These are phyloP conservation scores for Mola mola DNA, from an alignment of 2,113 vertebrate genomes.

Conservation along the genomic window DNA sequence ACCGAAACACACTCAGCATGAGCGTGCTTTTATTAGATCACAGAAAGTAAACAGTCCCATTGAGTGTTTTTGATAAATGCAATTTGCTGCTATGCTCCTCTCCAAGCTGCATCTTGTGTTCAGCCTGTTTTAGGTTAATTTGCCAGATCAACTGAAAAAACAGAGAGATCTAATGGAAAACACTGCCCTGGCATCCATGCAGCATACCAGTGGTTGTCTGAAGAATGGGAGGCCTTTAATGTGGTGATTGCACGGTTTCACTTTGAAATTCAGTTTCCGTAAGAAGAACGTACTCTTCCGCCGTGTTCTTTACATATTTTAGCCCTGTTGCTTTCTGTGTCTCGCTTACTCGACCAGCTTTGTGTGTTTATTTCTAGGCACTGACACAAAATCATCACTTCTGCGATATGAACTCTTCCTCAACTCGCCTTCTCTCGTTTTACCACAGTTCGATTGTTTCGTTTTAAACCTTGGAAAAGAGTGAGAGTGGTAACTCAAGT, in stretches of 20 bases:
- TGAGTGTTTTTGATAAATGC: constrained; percentile 83
- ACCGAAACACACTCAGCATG: constrained; percentile 73
- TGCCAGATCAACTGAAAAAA: constrained; percentile 82
- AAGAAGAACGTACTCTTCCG: constrained; percentile 77
- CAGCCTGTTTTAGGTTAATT: constrained; percentile 83
- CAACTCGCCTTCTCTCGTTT: constrained; percentile 40
- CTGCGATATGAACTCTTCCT: constrained; percentile 48
- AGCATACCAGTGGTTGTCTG: constrained; percentile 77
- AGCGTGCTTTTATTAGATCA: constrained; percentile 76
- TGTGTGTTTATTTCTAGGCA: constrained; percentile 47
- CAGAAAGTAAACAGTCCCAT: constrained; percentile 77
- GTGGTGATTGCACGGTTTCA: constrained; percentile 81
- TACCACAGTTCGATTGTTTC: constrained; percentile 41
- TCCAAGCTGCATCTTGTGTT: constrained; percentile 81
- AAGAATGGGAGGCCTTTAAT: constrained; percentile 81
- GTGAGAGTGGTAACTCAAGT: constrained; percentile 46
- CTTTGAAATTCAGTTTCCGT: constrained; percentile 78
- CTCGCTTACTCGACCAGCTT: constrained; percentile 66
- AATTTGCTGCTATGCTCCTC: constrained; percentile 81
- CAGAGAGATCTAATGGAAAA: constrained; percentile 81
- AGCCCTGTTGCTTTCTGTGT: constrained; percentile 75
- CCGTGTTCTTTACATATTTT: constrained; percentile 62
- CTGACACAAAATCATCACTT: constrained; percentile 48
- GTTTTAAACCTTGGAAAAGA: constrained; percentile 21
- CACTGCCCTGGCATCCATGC: constrained; percentile 74